A percentile compares a stretch with the other conserved stretches of the same genome.
Evolutionary conservation across 37 sponge, comb jelly and placozoan species (phyloP).

Genomic region (Diacarnus erythraeanus): DNA sequence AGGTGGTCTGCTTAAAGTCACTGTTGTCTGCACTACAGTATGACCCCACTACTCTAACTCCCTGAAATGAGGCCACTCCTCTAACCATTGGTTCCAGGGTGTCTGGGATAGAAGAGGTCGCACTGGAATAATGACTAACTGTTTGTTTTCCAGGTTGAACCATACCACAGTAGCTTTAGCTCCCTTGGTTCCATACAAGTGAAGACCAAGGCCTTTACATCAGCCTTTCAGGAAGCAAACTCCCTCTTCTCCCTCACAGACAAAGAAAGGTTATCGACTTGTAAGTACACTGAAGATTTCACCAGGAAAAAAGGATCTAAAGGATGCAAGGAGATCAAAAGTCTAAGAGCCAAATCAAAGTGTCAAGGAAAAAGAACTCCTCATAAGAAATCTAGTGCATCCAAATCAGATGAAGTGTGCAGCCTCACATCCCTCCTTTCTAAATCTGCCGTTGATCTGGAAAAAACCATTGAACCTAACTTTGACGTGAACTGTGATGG

Average conservation of each 20-base stretch:
- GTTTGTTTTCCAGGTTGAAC: slow-evolving; percentile 21
- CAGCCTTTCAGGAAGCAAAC: slow-evolving; percentile 44
- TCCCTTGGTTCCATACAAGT: neutral
- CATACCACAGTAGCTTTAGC: slow-evolving; percentile 16
- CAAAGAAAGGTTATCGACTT: slow-evolving; percentile 31
- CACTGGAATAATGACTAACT: neutral
- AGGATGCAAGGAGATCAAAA: too few species aligned
- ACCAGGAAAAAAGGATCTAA: neutral
- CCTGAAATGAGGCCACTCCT: too few species aligned
- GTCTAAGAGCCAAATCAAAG: neutral
- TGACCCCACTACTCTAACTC: too few species aligned
- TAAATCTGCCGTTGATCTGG: neutral
- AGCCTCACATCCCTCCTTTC: too few species aligned
- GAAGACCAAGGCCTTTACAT: slow-evolving; percentile 9
- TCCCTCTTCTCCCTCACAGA: neutral
- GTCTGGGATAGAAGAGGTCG: neutral
- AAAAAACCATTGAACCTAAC: neutral
- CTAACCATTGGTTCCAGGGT: too few species aligned
- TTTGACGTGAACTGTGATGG: neutral
- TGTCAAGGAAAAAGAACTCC: neutral
- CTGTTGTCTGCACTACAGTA: too few species aligned
- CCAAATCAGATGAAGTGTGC: neutral
- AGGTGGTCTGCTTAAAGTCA: too few species aligned
- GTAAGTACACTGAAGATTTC: slow-evolving; percentile 19
- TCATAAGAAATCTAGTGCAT: neutral